phyloP scores from a whole-genome alignment of 2,113 vertebrate genomes.

The Micromys minutus region DNA sequence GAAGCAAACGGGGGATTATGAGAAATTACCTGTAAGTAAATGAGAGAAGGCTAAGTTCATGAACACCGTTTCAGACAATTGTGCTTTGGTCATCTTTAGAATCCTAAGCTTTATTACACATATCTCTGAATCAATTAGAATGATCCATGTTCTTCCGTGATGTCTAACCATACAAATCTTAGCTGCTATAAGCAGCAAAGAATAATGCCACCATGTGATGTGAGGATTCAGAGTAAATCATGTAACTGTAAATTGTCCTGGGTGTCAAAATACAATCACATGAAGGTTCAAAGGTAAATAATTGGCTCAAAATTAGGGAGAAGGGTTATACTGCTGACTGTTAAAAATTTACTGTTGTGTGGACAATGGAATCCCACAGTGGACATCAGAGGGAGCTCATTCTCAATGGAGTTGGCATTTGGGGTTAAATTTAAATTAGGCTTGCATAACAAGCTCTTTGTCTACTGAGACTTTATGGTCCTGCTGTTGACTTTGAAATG shows the following conservation, averaged over 20 bases:
- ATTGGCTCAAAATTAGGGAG: not conserved
- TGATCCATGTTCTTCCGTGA: not conserved
- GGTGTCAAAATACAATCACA: not conserved
- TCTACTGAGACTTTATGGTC: not conserved
- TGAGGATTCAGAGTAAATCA: not conserved
- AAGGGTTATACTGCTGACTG: not conserved
- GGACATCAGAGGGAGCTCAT: not conserved
- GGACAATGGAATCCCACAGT: not conserved
- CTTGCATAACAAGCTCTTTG: not conserved
- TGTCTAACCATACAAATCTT: not conserved
- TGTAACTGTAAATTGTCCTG: not conserved
- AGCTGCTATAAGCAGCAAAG: not conserved
- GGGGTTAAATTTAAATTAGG: not conserved
- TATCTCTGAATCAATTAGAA: not conserved
- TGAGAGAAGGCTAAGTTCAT: not conserved
- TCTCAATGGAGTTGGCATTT: not conserved
- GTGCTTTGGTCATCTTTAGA: not conserved
- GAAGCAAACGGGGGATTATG: not conserved
- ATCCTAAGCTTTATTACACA: not conserved
- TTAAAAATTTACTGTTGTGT: not conserved
- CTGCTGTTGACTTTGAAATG: not conserved
- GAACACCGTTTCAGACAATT: not conserved
- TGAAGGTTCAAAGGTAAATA: not conserved
- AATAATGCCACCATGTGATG: not conserved
- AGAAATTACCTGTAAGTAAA: not conserved